A percentile compares a stretch with the other conserved stretches of the same genome.
These are phyloP conservation scores for Myotis yumanensis DNA, from an alignment of 2,113 vertebrate genomes.

Conservation along the genomic window DNA sequence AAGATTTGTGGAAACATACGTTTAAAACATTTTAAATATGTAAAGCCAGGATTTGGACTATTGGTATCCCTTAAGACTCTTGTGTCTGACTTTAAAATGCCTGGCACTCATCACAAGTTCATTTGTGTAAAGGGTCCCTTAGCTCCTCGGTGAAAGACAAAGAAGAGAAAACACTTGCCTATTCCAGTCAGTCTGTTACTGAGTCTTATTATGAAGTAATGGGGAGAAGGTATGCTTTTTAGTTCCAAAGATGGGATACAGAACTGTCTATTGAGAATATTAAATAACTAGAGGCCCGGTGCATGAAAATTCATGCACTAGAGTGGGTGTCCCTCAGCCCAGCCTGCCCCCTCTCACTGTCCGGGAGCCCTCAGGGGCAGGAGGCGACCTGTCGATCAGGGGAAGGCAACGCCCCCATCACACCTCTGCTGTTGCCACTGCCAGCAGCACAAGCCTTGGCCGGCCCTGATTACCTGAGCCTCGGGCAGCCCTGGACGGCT, in stretches of 20 bases:
- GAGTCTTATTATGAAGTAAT: background rate
- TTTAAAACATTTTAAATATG: background rate
- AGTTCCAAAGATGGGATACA: background rate
- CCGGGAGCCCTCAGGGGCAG: too few species aligned
- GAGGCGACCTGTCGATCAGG: too few species aligned
- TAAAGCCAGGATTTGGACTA: background rate
- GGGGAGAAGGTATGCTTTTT: background rate
- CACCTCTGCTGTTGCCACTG: too few species aligned
- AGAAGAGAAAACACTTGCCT: background rate
- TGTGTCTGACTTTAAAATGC: background rate
- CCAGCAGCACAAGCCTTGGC: too few species aligned
- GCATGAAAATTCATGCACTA: too few species aligned
- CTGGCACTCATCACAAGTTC: background rate
- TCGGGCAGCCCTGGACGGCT: too few species aligned
- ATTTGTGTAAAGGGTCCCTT: background rate
- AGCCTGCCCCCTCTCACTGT: too few species aligned
- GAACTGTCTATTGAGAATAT: background rate
- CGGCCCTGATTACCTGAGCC: too few species aligned
- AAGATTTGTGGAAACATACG: background rate
- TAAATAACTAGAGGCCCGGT: background rate
- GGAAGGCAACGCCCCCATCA: too few species aligned
- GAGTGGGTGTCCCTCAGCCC: too few species aligned
- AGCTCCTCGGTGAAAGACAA: background rate
- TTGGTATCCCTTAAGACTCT: background rate
- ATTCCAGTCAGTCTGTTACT: background rate